Evolutionary conservation across 2,113 vertebrate species (phyloP), one percentile per base, ranked within the genome.

Genomic region (Hylia prasina): DNA sequence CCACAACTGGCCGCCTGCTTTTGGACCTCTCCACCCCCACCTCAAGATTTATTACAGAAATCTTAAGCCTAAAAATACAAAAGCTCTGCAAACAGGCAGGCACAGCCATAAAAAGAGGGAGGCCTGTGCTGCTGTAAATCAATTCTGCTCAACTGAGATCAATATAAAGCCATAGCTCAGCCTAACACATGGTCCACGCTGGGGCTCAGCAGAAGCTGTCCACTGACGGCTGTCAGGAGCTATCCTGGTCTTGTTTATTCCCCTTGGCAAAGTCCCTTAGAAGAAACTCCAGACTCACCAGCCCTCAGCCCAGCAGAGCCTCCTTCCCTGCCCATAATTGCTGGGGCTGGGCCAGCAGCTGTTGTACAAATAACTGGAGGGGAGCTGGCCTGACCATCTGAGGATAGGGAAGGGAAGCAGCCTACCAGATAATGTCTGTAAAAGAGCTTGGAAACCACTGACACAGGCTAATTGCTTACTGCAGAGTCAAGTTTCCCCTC

Each of bases 321-420:
- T 90, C 42, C 44, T 86, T 80, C 58, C 51, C 58, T 82, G 75
- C 21, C 78, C 31, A 4, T 76, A 92, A 86, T 23, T 81, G 53
- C 88, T 93, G 76, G 82, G 64, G 78, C 51, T 91, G 75, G 58
- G 60, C 82, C 88, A 93, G 75, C 88, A 95, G 84, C 82, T 65
- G 78, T 30, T 93, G 92, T 68, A 86, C 47, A 91, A 71, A 37
- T 56, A 79, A 76, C 79, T 16, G 22, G 79, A 94, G n/a, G 68
- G 73, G 51, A 92, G 51, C 60, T 75, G 75, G 47, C 21, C 71
- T 68, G 57, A 73, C 37, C 64, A 56, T 64, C 3, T 47, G 71
- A 88, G 85, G 53, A 68, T 15, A 79, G 28, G 71, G 79, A 51
- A 88, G 87, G 68, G 75, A 96, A 88, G 79, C 82, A 93, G 85